Conservation (phyloP, 2,888 invertebrate genomes). For the Drosophila picticornis region DNA sequence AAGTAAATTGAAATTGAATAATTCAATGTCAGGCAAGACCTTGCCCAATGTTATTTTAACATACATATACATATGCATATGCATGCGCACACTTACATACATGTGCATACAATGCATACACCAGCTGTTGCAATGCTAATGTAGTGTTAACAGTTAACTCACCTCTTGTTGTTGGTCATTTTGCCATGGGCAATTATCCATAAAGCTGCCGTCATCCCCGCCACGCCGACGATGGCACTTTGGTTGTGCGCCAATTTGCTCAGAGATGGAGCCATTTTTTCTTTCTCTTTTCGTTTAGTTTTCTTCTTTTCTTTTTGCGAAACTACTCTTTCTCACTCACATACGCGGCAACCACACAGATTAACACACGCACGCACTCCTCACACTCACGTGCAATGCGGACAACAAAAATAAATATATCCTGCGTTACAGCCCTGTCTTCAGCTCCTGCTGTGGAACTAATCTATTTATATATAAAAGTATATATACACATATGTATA, state of each 20-base stretch:
- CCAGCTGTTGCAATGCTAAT: neutral
- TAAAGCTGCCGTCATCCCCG: conserved; percentile 88
- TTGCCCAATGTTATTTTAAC: conserved; percentile 49
- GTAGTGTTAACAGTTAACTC: conserved; percentile 49
- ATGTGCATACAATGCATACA: conserved; percentile 6
- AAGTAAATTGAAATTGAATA: conserved; percentile 36
- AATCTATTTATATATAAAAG: neutral
- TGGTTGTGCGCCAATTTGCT: conserved; percentile 91
- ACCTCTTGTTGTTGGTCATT: conserved; percentile 86
- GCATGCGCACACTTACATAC: neutral
- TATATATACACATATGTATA: conserved; percentile 2
- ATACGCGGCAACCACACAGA: conserved; percentile 4
- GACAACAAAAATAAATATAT: conserved; percentile 26
- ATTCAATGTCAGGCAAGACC: conserved; percentile 75
- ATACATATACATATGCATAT: neutral
- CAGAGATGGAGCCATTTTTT: conserved; percentile 90
- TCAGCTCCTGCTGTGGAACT: conserved; percentile 1
- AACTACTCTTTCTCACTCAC: conserved; percentile 31
- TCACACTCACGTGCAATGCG: conserved; percentile 28
- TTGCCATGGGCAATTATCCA: conserved; percentile 87
- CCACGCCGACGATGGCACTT: conserved; percentile 87
- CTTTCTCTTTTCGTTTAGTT: neutral
- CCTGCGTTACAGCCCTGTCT: conserved; percentile 45
- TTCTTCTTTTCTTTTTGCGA: conserved; percentile 9
- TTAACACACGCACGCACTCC: conserved; percentile 23